A percentile compares a stretch with the other conserved stretches of the same genome.
These are phyloP conservation scores for Euborellia annulipes DNA, from an alignment of 1,140 invertebrate genomes.

Conservation along the genomic window DNA sequence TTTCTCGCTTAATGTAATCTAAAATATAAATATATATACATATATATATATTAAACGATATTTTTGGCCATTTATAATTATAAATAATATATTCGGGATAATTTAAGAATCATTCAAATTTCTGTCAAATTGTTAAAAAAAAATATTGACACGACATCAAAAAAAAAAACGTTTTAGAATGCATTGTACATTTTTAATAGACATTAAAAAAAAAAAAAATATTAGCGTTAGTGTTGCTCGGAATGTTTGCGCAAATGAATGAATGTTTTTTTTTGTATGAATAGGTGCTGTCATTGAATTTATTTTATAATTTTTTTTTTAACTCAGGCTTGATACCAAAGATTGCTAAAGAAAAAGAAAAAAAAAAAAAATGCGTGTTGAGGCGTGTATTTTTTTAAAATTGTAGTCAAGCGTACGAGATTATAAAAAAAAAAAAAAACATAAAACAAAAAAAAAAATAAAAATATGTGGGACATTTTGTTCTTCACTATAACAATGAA, in stretches of 20 bases:
- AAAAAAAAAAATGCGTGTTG: not conserved
- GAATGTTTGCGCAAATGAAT: not conserved
- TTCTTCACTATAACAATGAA: not conserved
- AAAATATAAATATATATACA: too few relatives aligned
- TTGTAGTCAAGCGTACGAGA: not conserved
- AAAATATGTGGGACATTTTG: not conserved
- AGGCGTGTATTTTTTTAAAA: not conserved
- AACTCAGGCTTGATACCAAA: slow-evolving; percentile 4
- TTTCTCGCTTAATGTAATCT: too few relatives aligned
- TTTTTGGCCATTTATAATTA: too few relatives aligned
- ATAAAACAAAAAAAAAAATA: not conserved
- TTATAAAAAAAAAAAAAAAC: not conserved
- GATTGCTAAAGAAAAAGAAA: not conserved
- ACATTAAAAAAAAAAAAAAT: not conserved
- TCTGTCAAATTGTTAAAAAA: too few relatives aligned
- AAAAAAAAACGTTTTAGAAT: not conserved
- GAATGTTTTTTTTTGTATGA: not conserved
- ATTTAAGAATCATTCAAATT: too few relatives aligned
- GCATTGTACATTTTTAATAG: slow-evolving; percentile 6
- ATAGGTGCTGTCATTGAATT: not conserved
- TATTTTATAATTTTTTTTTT: slow-evolving; percentile 1
- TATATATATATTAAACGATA: too few relatives aligned
- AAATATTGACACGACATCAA: not conserved
- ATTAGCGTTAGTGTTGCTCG: not conserved
- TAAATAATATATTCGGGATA: too few relatives aligned